phyloP scores from a whole-genome alignment of 2,797 vertebrate genomes.

The Pseudochirops cupreus region DNA sequence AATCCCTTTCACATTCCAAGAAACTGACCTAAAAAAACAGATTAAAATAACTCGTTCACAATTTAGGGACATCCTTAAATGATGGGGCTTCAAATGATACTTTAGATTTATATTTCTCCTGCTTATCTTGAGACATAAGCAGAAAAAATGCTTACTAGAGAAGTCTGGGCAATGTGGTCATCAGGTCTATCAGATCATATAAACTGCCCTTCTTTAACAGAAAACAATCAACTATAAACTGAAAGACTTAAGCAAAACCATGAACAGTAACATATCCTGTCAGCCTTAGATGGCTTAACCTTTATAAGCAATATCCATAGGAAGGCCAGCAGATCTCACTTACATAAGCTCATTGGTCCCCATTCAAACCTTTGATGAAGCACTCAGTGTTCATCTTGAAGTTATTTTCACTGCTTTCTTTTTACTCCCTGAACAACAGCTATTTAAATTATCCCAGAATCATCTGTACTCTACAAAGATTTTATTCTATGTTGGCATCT shows the following conservation, averaged over 20 bases:
- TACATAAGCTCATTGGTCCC: background rate
- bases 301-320: background rate
- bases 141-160: background rate
- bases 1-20: background rate
- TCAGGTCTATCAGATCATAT: background rate
- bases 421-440: background rate
- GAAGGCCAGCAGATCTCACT: background rate
- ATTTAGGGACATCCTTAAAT: background rate
- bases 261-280: background rate
- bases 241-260: background rate
- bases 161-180: background rate
- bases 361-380: background rate
- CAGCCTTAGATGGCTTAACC: background rate
- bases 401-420: background rate
- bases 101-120: background rate
- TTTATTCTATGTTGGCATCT: background rate
- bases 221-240: background rate
- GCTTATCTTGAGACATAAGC: background rate
- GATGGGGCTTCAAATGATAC: background rate
- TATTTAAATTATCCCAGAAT: background rate
- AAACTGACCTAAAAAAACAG: background rate
- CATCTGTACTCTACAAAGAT: background rate
- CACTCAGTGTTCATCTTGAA: background rate
- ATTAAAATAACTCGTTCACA: background rate
- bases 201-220: background rate